phyloP scores from a whole-genome alignment of 1,140 invertebrate species.

The Diplogasteroides magnus region DNA sequence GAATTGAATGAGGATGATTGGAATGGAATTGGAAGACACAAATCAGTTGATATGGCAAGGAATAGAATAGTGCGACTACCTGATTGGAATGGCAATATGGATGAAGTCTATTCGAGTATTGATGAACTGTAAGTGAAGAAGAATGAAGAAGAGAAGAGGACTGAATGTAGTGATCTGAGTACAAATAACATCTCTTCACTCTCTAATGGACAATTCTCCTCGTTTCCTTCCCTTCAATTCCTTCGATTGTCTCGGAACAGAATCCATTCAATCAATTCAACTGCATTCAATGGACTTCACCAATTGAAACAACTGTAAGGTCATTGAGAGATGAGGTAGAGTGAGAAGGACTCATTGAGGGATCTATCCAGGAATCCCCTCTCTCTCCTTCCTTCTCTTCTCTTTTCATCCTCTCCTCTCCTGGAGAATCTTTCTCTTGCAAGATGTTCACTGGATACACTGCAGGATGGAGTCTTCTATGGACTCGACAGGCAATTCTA shows the following conservation, averaged over 20 bases:
- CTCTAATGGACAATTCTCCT: not conserved
- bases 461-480: not conserved
- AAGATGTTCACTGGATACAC: not conserved
- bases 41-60: not conserved
- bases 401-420: not conserved
- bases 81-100: not conserved
- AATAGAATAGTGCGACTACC: not conserved
- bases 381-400: not conserved
- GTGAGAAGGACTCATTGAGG: no score
- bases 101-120: not conserved
- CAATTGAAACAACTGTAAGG: not conserved
- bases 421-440: not conserved
- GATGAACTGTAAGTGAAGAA: not conserved
- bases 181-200: not conserved
- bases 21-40: not conserved
- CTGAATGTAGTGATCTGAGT: not conserved
- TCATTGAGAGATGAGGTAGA: no score
- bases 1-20: not conserved
- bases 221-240: not conserved
- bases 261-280: not conserved
- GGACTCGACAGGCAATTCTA: not conserved
- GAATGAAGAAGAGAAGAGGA: not conserved
- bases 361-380: not conserved
- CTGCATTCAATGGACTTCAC: not conserved
- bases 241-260: not conserved